Evolutionary conservation across 2,888 invertebrate genomes (phyloP), one percentile per base, ranked within the genome.

Genomic region (Drosophila pegasa): DNA sequence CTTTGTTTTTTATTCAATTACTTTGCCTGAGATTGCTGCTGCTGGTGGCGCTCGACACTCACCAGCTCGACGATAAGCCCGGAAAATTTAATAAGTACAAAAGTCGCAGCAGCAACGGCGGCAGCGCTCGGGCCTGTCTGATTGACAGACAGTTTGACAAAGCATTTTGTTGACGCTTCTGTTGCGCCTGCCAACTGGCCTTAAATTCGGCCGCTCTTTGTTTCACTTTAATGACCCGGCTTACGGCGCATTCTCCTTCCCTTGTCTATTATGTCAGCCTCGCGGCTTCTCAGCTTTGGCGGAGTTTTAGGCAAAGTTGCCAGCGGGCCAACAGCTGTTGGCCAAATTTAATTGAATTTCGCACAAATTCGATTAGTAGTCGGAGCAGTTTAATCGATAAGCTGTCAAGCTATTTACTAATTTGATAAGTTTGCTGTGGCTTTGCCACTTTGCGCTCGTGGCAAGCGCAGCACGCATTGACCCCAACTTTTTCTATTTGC

Each of bases 1-100:
- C 66, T 65, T 79, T 71, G 61, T 38, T 69, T 83, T 87, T 88
- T 75, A 88, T 85, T 85, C 76, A 85, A 85, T 85, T 85, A 85
- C 83, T 85, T 82, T 79, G 71, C 66, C 83, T 64, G 67, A 77
- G 80, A 58, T 71, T 41, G 40, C 40, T 62, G 40, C 40, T 62
- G 72, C 52, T 68, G 52, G 45, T 63, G 64, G 62, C 41, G 59
- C 87, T 76, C 55, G 71, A 71, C 57, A 43, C 63, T 63, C 51
- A 60, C 61, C 61, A 71, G 70, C 59, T 66, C 69, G 31, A 27
- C 75, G 81, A 80, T 86, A 87, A 88, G 81, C 71, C 61, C 75
- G 40, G 68, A 78, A 86, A 85, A 80, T 78, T 63, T 83, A 86
- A 84, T 81, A 87, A 81, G 75, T 62, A 71, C 52, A 82, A 74